phyloP scores from a whole-genome alignment of 1,140 invertebrate species.

The Zelostemma sp. region DNA sequence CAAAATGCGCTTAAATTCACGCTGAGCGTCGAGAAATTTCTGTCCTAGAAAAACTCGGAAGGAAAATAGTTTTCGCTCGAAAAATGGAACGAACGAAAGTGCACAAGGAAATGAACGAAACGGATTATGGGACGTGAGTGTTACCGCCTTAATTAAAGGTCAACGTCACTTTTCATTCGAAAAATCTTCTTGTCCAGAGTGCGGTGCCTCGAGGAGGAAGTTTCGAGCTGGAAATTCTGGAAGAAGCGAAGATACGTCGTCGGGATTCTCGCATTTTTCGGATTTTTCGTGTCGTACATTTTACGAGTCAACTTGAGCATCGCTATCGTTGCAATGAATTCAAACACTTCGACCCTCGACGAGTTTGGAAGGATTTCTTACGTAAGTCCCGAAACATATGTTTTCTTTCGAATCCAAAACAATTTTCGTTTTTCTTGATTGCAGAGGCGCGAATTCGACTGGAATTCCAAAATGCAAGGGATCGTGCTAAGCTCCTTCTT shows the following conservation, averaged over 20 bases:
- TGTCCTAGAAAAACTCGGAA: too few relatives aligned
- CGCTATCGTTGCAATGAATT: constrained; percentile 90
- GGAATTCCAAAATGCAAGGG: constrained; percentile 84
- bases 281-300: constrained; percentile 90
- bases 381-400: constrained; percentile 67
- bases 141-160: background rate
- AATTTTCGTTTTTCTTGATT: too few relatives aligned
- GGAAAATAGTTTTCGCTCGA: too few relatives aligned
- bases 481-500: constrained; percentile 90
- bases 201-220: constrained; percentile 66
- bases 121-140: constrained; percentile 40
- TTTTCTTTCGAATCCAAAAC: background rate
- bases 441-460: constrained; percentile 81
- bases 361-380: constrained; percentile 72
- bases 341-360: constrained; percentile 72
- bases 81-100: constrained; percentile 44
- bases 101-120: constrained; percentile 20
- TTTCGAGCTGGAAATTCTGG: constrained; percentile 78
- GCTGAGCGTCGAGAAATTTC: too few relatives aligned
- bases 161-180: background rate
- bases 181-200: constrained; percentile 61
- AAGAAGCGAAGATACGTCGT: constrained; percentile 79
- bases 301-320: constrained; percentile 90
- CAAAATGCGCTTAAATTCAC: too few relatives aligned
- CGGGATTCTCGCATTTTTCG: constrained; percentile 84